A percentile compares a stretch with the other conserved stretches of the same genome.
phyloP scores from a whole-genome alignment of 2,113 vertebrate genomes.

The Lophotis ruficrista region DNA sequence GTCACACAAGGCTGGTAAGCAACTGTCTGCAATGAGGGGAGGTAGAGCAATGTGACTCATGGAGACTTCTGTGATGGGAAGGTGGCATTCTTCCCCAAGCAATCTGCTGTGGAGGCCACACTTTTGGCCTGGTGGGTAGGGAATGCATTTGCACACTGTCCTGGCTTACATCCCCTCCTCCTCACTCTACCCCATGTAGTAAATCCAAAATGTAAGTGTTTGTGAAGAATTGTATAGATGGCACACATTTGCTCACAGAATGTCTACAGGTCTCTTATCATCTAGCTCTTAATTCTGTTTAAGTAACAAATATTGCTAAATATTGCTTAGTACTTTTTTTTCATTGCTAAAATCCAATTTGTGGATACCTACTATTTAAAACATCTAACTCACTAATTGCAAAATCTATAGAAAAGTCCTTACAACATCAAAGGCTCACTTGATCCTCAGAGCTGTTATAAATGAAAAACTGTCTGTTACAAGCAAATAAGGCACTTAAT shows the following conservation, averaged over 20 bases:
- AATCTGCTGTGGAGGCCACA: not conserved
- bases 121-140: not conserved
- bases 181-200: not conserved
- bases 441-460: slow-evolving; percentile 70
- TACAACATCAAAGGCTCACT: slow-evolving; percentile 68
- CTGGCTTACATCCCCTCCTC: not conserved
- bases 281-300: slow-evolving; percentile 26
- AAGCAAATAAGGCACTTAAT: slow-evolving; percentile 76
- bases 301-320: slow-evolving; percentile 62
- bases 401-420: slow-evolving; percentile 76
- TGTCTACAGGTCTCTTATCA: slow-evolving; percentile 3
- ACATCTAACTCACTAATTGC: slow-evolving; percentile 73
- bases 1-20: slow-evolving; percentile 12
- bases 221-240: slow-evolving; percentile 13
- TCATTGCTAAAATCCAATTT: slow-evolving; percentile 57
- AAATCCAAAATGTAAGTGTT: not conserved
- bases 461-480: slow-evolving; percentile 66
- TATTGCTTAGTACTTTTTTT: slow-evolving; percentile 19
- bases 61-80: not conserved
- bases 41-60: not conserved
- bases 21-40: not conserved
- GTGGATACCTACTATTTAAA: slow-evolving; percentile 66
- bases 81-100: not conserved
- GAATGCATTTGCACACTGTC: not conserved
- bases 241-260: not conserved